Evolutionary conservation across 2,888 invertebrate genomes (phyloP).

Genomic region (Aproaerema taeniolella): DNA sequence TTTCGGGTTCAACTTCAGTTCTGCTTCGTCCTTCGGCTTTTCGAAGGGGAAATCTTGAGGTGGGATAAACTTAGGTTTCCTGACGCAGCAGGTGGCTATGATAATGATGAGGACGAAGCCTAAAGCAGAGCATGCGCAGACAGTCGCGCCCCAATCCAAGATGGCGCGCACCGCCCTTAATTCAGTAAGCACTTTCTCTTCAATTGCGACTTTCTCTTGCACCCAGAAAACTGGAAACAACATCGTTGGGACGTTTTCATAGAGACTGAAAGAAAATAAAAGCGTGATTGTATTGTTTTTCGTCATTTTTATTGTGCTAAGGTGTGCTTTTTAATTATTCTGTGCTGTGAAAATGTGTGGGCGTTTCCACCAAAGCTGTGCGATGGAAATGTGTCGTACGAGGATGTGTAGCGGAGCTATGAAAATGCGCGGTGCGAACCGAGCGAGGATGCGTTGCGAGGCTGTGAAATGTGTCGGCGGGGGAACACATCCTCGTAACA

Average conservation of each 20-base stretch:
- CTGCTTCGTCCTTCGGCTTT: slow-evolving; percentile 53
- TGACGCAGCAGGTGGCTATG: slow-evolving; percentile 41
- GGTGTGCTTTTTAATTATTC: too few species aligned
- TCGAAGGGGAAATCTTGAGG: slow-evolving; percentile 34
- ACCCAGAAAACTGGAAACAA: slow-evolving; percentile 90
- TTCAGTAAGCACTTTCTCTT: slow-evolving; percentile 72
- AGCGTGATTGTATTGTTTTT: too few species aligned
- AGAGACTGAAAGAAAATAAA: slow-evolving; percentile 69
- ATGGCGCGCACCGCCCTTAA: slow-evolving; percentile 57
- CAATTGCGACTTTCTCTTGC: slow-evolving; percentile 80
- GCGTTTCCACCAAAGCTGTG: too few species aligned
- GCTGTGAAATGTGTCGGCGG: too few species aligned
- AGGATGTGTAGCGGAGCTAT: too few species aligned
- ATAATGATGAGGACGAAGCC: slow-evolving; percentile 66
- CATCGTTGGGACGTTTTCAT: slow-evolving; percentile 80
- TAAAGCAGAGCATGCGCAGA: slow-evolving; percentile 63
- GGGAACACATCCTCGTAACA: too few species aligned
- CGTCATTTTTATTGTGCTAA: too few species aligned
- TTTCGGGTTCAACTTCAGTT: slow-evolving; percentile 48
- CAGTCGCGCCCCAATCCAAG: slow-evolving; percentile 56
- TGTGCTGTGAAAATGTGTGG: too few species aligned
- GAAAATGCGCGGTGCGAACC: too few species aligned
- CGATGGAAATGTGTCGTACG: too few species aligned
- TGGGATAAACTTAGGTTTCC: slow-evolving; percentile 32
- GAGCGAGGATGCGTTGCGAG: too few species aligned